Percentiles rank a stretch among this genome's conserved stretches.
phyloP scores from a whole-genome alignment of 2,113 vertebrate species.

The Cavia porcellus region DNA sequence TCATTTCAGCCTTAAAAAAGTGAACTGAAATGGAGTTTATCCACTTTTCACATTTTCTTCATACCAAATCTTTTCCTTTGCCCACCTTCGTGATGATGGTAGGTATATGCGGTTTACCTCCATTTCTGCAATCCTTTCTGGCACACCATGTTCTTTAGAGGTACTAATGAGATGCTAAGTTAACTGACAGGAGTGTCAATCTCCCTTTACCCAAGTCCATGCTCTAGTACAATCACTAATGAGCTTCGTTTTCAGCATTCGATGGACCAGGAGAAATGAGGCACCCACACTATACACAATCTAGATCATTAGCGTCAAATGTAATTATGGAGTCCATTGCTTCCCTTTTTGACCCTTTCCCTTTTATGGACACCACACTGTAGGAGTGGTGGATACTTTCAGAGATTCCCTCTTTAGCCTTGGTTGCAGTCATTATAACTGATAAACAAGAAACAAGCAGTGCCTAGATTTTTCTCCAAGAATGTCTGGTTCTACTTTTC shows the following conservation, averaged over 20 bases:
- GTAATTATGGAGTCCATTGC: neutral
- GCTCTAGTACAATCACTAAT: neutral
- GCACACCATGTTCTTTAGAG: neutral
- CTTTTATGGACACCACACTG: neutral
- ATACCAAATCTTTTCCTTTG: neutral
- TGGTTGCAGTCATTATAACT: neutral
- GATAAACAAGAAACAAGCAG: neutral
- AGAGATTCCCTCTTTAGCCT: neutral
- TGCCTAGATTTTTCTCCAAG: neutral
- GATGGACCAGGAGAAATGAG: neutral
- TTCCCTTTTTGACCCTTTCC: neutral
- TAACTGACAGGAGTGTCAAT: neutral
- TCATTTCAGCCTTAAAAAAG: conserved; percentile 15
- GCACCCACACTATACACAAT: neutral
- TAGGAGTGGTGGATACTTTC: neutral
- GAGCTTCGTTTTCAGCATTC: conserved; percentile 3
- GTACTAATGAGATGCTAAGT: neutral
- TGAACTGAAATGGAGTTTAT: neutral
- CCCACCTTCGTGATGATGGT: neutral
- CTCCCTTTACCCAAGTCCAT: neutral
- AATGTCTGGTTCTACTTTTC: neutral
- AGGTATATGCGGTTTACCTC: fast-evolving
- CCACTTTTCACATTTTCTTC: neutral
- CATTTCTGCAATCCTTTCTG: neutral
- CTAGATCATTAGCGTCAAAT: neutral